Percentiles rank a stretch among this genome's conserved stretches.
These are phyloP conservation scores for Lissocephala sabroskyi DNA, from an alignment of 2,888 invertebrate species.

Conservation along the genomic window DNA sequence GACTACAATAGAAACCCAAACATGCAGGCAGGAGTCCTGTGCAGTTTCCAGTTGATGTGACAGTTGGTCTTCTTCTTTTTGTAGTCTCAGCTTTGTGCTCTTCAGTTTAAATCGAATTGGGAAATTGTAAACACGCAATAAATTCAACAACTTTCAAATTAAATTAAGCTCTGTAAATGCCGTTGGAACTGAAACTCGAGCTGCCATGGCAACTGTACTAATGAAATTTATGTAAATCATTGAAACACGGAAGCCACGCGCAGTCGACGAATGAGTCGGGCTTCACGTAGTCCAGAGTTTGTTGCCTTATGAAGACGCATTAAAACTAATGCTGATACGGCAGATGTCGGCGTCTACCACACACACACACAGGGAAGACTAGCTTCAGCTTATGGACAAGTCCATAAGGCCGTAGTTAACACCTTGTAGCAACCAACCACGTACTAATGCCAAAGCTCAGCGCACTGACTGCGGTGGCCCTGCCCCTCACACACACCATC, in stretches of 20 bases:
- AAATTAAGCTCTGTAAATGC: constrained; percentile 48
- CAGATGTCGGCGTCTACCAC: constrained; percentile 24
- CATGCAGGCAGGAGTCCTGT: constrained; percentile 23
- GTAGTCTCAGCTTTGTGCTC: neutral
- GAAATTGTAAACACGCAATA: constrained; percentile 63
- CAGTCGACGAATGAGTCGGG: neutral
- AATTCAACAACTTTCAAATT: constrained; percentile 62
- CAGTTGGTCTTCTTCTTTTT: neutral
- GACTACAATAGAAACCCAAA: constrained; percentile 16
- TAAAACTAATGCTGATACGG: constrained; percentile 62
- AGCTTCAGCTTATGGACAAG: constrained; percentile 58
- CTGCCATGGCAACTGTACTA: constrained; percentile 42
- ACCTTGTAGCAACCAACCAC: constrained; percentile 59
- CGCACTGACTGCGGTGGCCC: constrained; percentile 23
- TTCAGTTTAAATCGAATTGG: constrained; percentile 53
- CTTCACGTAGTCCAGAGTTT: constrained; percentile 37
- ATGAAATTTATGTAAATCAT: constrained; percentile 64
- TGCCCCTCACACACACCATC: no score
- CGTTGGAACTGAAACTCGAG: neutral
- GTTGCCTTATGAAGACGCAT: constrained; percentile 51
- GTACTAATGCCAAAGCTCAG: constrained; percentile 66
- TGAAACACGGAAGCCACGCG: constrained; percentile 14
- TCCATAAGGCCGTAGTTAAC: constrained; percentile 62
- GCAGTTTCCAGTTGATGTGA: no score
- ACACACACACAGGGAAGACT: constrained; percentile 28